These are phyloP conservation scores for Peromyscus aztecus DNA, from an alignment of 2,797 vertebrate genomes.

Conservation along the genomic window DNA sequence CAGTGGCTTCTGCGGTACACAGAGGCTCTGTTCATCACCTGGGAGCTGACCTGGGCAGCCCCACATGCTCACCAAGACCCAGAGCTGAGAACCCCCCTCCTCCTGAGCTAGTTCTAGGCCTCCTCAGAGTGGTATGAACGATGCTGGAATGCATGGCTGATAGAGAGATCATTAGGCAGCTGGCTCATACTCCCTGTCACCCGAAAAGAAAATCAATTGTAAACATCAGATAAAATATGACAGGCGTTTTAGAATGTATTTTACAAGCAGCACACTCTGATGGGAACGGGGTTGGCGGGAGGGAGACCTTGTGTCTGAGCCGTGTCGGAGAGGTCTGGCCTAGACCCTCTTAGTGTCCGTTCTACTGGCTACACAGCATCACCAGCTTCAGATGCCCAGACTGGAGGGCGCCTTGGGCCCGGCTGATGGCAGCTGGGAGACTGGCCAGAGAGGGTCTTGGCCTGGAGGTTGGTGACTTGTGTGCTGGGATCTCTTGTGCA, in stretches of 20 bases:
- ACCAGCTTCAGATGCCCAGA: background rate
- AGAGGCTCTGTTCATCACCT: background rate
- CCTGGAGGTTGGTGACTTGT: background rate
- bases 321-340: background rate
- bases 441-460: background rate
- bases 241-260: constrained; percentile 49
- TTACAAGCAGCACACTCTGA: background rate
- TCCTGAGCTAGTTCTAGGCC: background rate
- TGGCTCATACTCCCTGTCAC: constrained; percentile 10
- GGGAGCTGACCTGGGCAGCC: background rate
- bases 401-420: constrained; percentile 6
- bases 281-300: background rate
- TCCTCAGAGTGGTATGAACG: background rate
- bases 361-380: background rate
- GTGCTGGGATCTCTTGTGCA: background rate
- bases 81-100: rapidly evolving
- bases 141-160: background rate
- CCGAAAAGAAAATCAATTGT: constrained; percentile 75
- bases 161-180: constrained; percentile 62
- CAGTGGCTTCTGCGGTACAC: background rate
- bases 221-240: constrained; percentile 59
- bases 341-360: background rate
- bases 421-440: background rate
- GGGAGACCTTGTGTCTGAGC: background rate
- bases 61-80: background rate